Percentiles rank a stretch among this genome's conserved stretches.
phyloP scores from a whole-genome alignment of 2,797 vertebrate species.

The Sus cebifrons region DNA sequence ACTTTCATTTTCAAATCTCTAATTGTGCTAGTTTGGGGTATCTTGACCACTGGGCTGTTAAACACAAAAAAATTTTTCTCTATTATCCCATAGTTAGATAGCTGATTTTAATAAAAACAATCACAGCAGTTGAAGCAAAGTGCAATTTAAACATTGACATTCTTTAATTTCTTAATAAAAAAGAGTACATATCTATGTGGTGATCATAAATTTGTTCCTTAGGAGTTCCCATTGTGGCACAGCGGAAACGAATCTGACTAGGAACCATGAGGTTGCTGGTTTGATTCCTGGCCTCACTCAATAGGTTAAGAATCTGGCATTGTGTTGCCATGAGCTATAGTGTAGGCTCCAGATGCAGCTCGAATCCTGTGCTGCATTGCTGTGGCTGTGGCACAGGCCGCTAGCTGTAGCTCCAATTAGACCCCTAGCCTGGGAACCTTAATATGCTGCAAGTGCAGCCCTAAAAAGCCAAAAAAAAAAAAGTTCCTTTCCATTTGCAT shows the following conservation, averaged over 20 bases:
- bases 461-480: too few species aligned
- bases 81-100: constrained; percentile 94
- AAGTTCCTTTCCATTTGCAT: constrained; percentile 79
- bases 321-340: too few species aligned
- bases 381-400: too few species aligned
- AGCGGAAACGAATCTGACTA: too few species aligned
- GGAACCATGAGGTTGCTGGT: too few species aligned
- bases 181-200: constrained; percentile 88
- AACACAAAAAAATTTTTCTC: constrained; percentile 88
- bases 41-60: constrained; percentile 90
- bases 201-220: constrained; percentile 88
- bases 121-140: constrained; percentile 92
- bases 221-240: neutral
- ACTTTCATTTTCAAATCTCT: constrained; percentile 84
- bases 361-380: too few species aligned
- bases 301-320: too few species aligned
- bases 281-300: too few species aligned
- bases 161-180: constrained; percentile 77
- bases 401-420: too few species aligned
- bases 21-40: constrained; percentile 85
- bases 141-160: constrained; percentile 90
- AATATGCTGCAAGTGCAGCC: too few species aligned
- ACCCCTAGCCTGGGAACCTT: too few species aligned
- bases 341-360: too few species aligned
- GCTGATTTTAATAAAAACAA: constrained; percentile 93